Base-by-base conservation (phyloP, 1,140 invertebrate species). In the Nixonia krombeini region DNA sequence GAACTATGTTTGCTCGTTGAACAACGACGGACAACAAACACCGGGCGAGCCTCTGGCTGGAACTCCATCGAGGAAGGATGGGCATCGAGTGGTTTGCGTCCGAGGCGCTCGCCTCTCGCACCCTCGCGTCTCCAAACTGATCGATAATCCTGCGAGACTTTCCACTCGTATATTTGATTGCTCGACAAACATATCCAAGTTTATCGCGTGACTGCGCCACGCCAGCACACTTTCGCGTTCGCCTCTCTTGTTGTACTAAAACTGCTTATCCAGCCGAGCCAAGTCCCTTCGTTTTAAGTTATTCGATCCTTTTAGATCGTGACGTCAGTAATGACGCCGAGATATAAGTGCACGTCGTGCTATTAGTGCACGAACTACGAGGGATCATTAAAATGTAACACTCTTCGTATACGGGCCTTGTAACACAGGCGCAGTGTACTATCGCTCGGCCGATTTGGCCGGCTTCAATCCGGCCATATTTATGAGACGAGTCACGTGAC, bases 141-240 rank as follows among this genome's bases (percentile, higher is more conserved):
- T 82, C 80, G 75, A 82, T 81, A 80, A 70, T 64, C 63, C 71
- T 71, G 71, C 74, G 75, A 81, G 80, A 76, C 80, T 82, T 83
- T 82, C 79, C 76, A 81, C 78, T 84, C 81, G 79, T 83, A 84
- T 82, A 82, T 80, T 82, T 82, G 80, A 84, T 84, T 82, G 79
- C 80, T 84, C 72, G 79, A 72, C 82, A 84, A 84, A 84, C 80
- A 82, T 82, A 79, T 77, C 78, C 75, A 76, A 84, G 80, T 84
- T 79, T 81, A 81, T 81, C 72, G 72, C 72, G 66, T 64, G 73
- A 66, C 37, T 37, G 40, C 46, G 25, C 41, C 46, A 38, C 45
- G 47, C 62, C 46, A 61, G 41, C 52, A 65, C 61, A 70, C 51
- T 64, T 56, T 56, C 31, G 15, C 41, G 25, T 23, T 50, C 31